Conservation (phyloP, 2,888 invertebrate genomes). For the Hemicrepidius hirtus region DNA sequence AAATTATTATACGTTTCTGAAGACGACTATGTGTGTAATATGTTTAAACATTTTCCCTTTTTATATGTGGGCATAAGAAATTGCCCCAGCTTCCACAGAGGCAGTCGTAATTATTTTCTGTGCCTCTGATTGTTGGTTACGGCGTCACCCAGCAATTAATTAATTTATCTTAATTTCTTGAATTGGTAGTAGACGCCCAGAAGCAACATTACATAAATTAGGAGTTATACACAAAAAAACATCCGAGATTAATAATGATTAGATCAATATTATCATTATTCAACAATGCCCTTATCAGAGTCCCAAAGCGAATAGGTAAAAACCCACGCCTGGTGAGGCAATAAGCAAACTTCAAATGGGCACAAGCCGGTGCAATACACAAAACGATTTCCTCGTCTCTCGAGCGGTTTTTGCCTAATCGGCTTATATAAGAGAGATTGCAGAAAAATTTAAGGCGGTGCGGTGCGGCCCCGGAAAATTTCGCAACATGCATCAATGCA, state of each 20-base stretch:
- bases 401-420: constrained; percentile 39
- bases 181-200: too few species aligned
- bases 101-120: too few species aligned
- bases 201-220: too few species aligned
- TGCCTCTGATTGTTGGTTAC: too few species aligned
- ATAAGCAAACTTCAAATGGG: constrained; percentile 33
- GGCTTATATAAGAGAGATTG: constrained; percentile 46
- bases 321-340: constrained; percentile 32
- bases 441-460: constrained; percentile 32
- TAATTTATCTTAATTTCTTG: too few species aligned
- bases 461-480: constrained; percentile 37
- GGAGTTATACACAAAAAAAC: too few species aligned
- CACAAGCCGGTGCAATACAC: constrained; percentile 32
- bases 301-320: constrained; percentile 29
- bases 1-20: too few species aligned
- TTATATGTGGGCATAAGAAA: too few species aligned
- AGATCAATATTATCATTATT: constrained; percentile 23
- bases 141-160: too few species aligned
- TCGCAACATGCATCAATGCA: constrained; percentile 40
- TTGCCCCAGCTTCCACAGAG: too few species aligned
- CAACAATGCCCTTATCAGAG: constrained; percentile 36
- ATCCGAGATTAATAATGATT: neutral
- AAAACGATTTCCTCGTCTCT: constrained; percentile 38
- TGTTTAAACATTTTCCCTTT: too few species aligned
- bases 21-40: too few species aligned